Percentiles rank a stretch among this genome's conserved stretches.
Conservation (phyloP, 2,888 invertebrate species). For the Microctonus hyperodae region DNA sequence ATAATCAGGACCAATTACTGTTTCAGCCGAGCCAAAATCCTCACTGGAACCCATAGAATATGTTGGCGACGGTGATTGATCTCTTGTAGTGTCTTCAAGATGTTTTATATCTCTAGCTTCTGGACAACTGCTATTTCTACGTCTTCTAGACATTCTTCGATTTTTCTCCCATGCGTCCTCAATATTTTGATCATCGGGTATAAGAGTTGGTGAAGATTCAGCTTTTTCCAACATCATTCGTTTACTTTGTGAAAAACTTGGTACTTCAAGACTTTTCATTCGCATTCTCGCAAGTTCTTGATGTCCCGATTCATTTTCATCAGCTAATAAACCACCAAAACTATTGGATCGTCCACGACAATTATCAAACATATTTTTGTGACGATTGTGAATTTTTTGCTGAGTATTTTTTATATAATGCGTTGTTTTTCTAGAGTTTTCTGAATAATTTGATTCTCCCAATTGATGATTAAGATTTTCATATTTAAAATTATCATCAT, state of each 20-base stretch:
- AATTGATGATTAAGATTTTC: slow-evolving; percentile 38
- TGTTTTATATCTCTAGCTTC: slow-evolving; percentile 44
- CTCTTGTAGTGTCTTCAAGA: slow-evolving; percentile 11
- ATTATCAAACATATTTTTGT: slow-evolving; percentile 15
- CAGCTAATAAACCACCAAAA: slow-evolving; percentile 8
- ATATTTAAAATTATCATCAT: slow-evolving; percentile 44
- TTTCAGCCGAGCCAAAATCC: slow-evolving; percentile 59
- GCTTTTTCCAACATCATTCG: slow-evolving; percentile 51
- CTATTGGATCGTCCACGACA: slow-evolving; percentile 30
- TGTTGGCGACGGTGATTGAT: slow-evolving; percentile 32
- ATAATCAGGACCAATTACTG: slow-evolving; percentile 52
- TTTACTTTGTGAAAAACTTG: slow-evolving; percentile 45
- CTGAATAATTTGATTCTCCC: slow-evolving; percentile 28
- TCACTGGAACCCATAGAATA: slow-evolving; percentile 54
- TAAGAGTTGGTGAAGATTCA: slow-evolving; percentile 56
- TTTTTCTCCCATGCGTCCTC: slow-evolving; percentile 38
- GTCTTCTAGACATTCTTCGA: slow-evolving; percentile 46
- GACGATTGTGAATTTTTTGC: slow-evolving; percentile 26
- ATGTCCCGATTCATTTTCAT: slow-evolving; percentile 46
- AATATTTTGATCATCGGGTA: slow-evolving; percentile 50
- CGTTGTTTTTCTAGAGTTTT: slow-evolving; percentile 33
- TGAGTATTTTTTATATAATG: slow-evolving; percentile 20
- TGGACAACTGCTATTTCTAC: slow-evolving; percentile 54
- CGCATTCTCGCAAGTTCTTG: slow-evolving; percentile 28
- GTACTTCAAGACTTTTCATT: slow-evolving; percentile 40